Evolutionary conservation across 2,797 vertebrate genomes (phyloP).

Genomic region (Aotus griseimembra): DNA sequence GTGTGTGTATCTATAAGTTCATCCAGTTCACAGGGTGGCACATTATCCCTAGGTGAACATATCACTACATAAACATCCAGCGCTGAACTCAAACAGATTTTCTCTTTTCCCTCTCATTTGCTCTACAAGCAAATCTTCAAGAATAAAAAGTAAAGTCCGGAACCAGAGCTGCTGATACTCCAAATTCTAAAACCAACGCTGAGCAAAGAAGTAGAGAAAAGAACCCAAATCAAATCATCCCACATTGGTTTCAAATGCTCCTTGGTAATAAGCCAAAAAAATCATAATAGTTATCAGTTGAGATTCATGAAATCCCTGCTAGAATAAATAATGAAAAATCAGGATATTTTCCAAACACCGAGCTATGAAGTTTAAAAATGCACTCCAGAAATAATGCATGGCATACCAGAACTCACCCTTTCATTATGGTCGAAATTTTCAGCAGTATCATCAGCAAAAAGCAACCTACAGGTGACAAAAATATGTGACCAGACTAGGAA

Average conservation of each 20-base stretch:
- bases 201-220: no score
- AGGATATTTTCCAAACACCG: background rate
- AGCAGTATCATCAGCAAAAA: background rate
- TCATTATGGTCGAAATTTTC: background rate
- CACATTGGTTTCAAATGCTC: background rate
- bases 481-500: background rate
- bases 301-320: background rate
- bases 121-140: background rate
- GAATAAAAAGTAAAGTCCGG: background rate
- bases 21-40: accelerated
- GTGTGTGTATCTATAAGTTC: accelerated
- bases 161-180: background rate
- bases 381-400: background rate
- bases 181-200: accelerated
- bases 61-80: background rate
- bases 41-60: background rate
- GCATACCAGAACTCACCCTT: background rate
- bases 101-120: background rate
- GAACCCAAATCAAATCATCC: background rate
- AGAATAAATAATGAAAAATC: background rate
- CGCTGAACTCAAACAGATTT: no score
- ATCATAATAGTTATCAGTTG: no score
- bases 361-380: background rate
- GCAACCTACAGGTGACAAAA: background rate
- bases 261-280: background rate